Evolutionary conservation across 2,797 vertebrate species (phyloP).

Genomic region (Chrosomus eos): DNA sequence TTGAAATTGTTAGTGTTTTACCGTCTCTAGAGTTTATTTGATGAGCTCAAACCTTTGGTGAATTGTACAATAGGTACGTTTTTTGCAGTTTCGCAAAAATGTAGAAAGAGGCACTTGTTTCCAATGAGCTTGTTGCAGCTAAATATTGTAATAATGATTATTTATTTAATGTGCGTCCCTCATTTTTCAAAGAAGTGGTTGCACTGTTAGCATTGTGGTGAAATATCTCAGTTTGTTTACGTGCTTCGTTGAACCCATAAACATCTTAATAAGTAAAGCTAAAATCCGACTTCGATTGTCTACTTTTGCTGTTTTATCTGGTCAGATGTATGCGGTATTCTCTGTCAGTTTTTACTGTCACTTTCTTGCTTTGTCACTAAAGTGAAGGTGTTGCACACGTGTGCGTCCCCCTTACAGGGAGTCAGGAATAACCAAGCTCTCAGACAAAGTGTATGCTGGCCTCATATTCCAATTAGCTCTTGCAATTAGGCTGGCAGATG

Average conservation of each 20-base stretch:
- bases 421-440: constrained; percentile 59
- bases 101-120: not conserved
- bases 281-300: not conserved
- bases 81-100: not conserved
- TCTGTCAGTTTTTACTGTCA: not conserved
- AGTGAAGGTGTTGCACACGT: constrained; percentile 39
- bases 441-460: constrained; percentile 67
- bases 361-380: constrained; percentile 53
- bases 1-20: not conserved
- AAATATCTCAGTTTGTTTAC: not conserved
- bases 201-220: not conserved
- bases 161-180: not conserved
- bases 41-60: not conserved
- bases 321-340: not conserved
- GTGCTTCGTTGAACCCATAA: not conserved
- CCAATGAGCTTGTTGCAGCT: not conserved
- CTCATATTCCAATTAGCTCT: constrained; percentile 80
- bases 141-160: not conserved
- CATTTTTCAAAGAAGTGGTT: not conserved
- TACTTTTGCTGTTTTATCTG: constrained; percentile 5
- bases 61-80: not conserved
- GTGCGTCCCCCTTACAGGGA: constrained; percentile 45
- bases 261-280: not conserved
- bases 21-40: not conserved
- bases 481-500: constrained; percentile 80